A percentile compares a stretch with the other conserved stretches of the same genome.
phyloP scores from a whole-genome alignment of 2,113 vertebrate species.

The Poeciliopsis turrubarensis region DNA sequence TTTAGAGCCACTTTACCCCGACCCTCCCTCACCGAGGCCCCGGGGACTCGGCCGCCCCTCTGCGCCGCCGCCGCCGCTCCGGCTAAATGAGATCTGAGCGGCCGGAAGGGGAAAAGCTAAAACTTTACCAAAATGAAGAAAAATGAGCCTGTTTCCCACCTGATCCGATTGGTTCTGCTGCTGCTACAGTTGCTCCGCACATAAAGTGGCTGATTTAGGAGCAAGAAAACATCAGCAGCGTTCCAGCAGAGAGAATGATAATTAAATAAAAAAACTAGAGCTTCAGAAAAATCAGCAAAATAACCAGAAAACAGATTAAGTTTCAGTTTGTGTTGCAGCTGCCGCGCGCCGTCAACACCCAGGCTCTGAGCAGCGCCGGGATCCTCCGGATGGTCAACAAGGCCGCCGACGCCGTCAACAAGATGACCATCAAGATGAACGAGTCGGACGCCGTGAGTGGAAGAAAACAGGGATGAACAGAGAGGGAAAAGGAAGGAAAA shows the following conservation, averaged over 20 bases:
- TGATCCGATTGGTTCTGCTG: not conserved
- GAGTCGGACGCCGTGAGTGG: conserved; percentile 98
- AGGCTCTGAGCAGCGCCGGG: conserved; percentile 97
- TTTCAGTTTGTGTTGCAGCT: conserved; percentile 84
- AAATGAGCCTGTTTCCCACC: conserved; percentile 60
- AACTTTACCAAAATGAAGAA: conserved; percentile 73
- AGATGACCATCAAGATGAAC: conserved; percentile 99
- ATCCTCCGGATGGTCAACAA: conserved; percentile 99
- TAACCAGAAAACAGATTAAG: not conserved
- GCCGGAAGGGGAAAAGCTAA: conserved; percentile 37
- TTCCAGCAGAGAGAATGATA: conserved; percentile 30
- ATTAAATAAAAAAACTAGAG: not conserved
- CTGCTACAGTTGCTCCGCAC: conserved; percentile 13
- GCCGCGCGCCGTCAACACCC: conserved; percentile 97
- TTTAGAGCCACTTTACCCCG: conserved; percentile 85
- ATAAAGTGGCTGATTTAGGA: conserved; percentile 22
- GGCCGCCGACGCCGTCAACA: conserved; percentile 99
- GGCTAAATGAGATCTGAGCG: conserved; percentile 86
- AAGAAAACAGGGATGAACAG: conserved; percentile 37
- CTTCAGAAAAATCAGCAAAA: not conserved
- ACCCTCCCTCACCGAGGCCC: conserved; percentile 74
- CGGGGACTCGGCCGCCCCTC: conserved; percentile 33
- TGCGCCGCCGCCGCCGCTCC: conserved; percentile 61
- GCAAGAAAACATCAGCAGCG: no score
- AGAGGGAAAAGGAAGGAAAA: not conserved